phyloP scores from a whole-genome alignment of 37 sponge, comb jelly and placozoan species.

The Agelas oroides region DNA sequence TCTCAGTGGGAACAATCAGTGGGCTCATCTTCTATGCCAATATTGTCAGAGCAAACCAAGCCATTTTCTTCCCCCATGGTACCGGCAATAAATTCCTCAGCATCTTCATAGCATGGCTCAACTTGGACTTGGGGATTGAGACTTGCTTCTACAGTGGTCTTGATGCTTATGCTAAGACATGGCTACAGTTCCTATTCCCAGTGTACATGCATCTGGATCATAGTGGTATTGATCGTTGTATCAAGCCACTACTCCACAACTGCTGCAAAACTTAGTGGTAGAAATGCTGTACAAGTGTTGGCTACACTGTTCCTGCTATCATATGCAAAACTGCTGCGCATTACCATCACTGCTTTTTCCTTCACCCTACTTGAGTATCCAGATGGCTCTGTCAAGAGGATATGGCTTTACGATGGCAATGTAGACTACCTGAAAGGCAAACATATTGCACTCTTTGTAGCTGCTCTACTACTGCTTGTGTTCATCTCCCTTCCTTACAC shows the following conservation, averaged over 20 bases:
- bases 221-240: neutral
- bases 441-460: neutral
- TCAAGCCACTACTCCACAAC: conserved; percentile 1
- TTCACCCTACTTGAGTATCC: no score
- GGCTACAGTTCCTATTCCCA: conserved; percentile 2
- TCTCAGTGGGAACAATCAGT: conserved; percentile 43
- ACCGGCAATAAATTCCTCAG: neutral
- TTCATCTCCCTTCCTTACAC: neutral
- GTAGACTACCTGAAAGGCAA: conserved; percentile 19
- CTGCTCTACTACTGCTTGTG: neutral
- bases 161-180: conserved; percentile 17
- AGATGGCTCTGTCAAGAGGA: neutral
- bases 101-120: conserved; percentile 28
- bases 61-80: neutral
- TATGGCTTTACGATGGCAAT: conserved; percentile 38
- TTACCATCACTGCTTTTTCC: neutral
- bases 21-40: conserved; percentile 40
- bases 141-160: conserved; percentile 39
- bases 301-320: conserved; percentile 22
- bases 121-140: conserved; percentile 1
- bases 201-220: conserved; percentile 17
- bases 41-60: conserved; percentile 5
- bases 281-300: conserved; percentile 18
- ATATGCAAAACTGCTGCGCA: neutral
- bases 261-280: neutral